Base-by-base conservation (phyloP, 2,113 vertebrate species). In the Gracilinanus agilis region DNA sequence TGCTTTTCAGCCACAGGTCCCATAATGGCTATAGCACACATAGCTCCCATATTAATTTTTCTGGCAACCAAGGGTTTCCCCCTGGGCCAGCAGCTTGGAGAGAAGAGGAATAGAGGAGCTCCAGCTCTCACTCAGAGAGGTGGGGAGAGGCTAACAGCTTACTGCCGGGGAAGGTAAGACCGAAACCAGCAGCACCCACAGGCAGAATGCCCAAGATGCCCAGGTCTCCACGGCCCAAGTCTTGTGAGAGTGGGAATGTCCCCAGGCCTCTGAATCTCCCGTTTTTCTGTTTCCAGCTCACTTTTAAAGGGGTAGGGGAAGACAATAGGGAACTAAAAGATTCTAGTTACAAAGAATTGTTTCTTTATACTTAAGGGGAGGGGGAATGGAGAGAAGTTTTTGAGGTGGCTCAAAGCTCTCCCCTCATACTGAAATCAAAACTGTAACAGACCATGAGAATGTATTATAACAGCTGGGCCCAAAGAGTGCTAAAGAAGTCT, bases 401-500 rank as follows among this genome's bases (percentile, higher is more conserved):
- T 97, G 94, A 94, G 97, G 95, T 92, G 96, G 95, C 98, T 95
- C 13, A 4, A 98, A 97, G 97, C 96, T 23, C 67, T 83, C n/a
- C 67, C n/a, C 67, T 83, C n/a, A 83, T 9, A 40, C 67, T 83
- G 67, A 83, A 83, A 83, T 83, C 67, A 40, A 83, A 83, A 40
- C n/a, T 83, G 67, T 83, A 83, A 83, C 67, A 83, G n/a, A 83
- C n/a, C 67, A 83, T n/a, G 16, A 40, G 67, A 40, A 40, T 83
- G 67, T n/a, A 83, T 40, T n/a, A 34, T 83, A 83, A 23, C 67
- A 83, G 34, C 34, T 13, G 34, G 40, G 67, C n/a, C 67, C 67
- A 21, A 40, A 23, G n/a, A 40, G 40, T 8, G 6, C 16, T 83
- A 40, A 83, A 75, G 34, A 75, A 67, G 40, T 40, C 67, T 40